These are phyloP conservation scores for Pseudococcus longispinus DNA, from an alignment of 2,888 invertebrate species.

Conservation along the genomic window DNA sequence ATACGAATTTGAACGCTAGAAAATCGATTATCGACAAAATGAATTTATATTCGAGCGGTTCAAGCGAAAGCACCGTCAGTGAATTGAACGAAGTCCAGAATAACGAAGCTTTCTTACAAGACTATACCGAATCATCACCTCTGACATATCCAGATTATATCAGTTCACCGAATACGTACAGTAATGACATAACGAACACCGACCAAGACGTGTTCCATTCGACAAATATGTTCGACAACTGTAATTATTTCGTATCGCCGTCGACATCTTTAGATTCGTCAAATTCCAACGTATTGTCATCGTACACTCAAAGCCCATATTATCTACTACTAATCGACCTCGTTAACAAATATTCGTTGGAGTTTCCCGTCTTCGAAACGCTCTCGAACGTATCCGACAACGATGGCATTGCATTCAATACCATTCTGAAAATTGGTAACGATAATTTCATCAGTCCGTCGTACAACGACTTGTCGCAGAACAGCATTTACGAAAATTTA, in stretches of 20 bases:
- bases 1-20: not conserved
- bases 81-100: not conserved
- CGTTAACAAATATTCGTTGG: not conserved
- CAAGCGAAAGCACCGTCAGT: not conserved
- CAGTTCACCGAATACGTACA: not conserved
- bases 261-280: not conserved
- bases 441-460: conserved; percentile 25
- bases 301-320: not conserved
- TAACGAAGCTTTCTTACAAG: not conserved
- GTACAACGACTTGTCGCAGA: not conserved
- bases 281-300: not conserved
- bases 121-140: not conserved
- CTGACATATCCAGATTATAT: not conserved
- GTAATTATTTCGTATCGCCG: not conserved
- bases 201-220: not conserved
- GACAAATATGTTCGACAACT: not conserved
- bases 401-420: not conserved
- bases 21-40: not conserved
- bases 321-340: not conserved
- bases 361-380: not conserved
- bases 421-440: not conserved
- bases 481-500: not conserved
- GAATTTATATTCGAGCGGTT: not conserved
- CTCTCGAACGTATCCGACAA: not conserved
- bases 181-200: not conserved